These are phyloP conservation scores for Hyperoplus lanceolatus DNA, from an alignment of 2,797 vertebrate species.

Conservation along the genomic window DNA sequence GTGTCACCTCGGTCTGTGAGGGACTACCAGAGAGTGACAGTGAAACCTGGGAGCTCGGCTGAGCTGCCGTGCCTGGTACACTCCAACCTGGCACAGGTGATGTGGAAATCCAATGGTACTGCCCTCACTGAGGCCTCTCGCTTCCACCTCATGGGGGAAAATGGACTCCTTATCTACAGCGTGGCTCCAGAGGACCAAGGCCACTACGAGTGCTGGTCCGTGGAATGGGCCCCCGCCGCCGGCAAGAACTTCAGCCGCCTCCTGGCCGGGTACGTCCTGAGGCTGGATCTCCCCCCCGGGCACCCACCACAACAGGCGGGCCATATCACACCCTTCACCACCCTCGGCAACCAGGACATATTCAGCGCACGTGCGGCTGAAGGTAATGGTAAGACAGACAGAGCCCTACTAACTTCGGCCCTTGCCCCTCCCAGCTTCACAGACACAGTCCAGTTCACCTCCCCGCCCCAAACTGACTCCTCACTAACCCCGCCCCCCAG, in stretches of 20 bases:
- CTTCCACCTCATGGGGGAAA: conserved; percentile 90
- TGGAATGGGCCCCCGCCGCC: conserved; percentile 88
- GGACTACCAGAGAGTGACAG: conserved; percentile 76
- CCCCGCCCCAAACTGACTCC: conserved; percentile 78
- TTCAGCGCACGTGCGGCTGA: conserved; percentile 68
- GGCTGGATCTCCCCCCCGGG: conserved; percentile 81
- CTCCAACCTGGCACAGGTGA: conserved; percentile 92
- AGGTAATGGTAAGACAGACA: conserved; percentile 85
- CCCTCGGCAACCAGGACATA: conserved; percentile 37
- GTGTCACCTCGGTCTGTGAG: conserved; percentile 57
- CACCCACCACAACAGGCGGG: conserved; percentile 48
- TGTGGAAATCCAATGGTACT: conserved; percentile 91
- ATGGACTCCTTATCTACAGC: conserved; percentile 93
- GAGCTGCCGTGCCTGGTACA: conserved; percentile 91
- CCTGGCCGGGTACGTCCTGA: conserved; percentile 87
- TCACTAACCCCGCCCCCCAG: conserved; percentile 82
- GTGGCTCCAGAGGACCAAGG: conserved; percentile 91
- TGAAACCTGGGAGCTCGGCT: conserved; percentile 91
- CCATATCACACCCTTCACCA: conserved; percentile 24
- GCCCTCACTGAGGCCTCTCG: conserved; percentile 89
- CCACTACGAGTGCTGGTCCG: conserved; percentile 92
- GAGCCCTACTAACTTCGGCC: conserved; percentile 75
- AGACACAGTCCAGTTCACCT: conserved; percentile 71
- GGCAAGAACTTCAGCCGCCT: conserved; percentile 90
- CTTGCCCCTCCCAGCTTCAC: conserved; percentile 74